phyloP scores from a whole-genome alignment of 1,140 invertebrate species.

The Pemphigus obesinymphae region DNA sequence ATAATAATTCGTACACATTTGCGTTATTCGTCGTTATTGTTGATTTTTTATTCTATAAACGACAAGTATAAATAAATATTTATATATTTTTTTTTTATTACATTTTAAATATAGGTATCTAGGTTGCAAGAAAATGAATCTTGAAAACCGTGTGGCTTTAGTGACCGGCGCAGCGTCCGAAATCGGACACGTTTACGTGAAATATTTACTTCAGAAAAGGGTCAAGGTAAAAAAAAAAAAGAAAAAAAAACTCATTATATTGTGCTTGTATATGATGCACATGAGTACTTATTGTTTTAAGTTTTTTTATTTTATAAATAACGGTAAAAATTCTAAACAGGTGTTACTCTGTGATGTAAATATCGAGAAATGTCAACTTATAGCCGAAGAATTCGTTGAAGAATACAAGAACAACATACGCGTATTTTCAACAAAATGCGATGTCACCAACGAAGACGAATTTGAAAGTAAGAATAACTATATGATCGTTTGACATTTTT shows the following conservation, averaged over 20 bases:
- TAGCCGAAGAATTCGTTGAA: background rate
- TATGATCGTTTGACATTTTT: too few species aligned
- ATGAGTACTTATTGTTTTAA: too few species aligned
- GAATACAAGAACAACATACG: background rate
- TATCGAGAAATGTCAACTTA: background rate
- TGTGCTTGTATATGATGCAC: too few species aligned
- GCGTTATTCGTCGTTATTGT: too few species aligned
- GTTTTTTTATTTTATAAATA: background rate
- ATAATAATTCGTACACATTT: too few species aligned
- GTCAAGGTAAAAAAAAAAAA: conserved; percentile 11
- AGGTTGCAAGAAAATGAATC: background rate
- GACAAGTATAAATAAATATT: too few species aligned
- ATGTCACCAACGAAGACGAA: conserved; percentile 25
- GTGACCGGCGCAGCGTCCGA: conserved; percentile 1
- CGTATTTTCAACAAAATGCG: conserved; percentile 25
- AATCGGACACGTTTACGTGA: conserved; percentile 9
- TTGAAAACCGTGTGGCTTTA: conserved; percentile 10
- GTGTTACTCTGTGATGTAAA: background rate
- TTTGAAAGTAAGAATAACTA: conserved; percentile 45
- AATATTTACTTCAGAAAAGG: conserved; percentile 28
- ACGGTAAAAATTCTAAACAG: background rate
- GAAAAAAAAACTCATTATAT: background rate
- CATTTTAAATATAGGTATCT: too few species aligned
- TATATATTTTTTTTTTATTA: too few species aligned
- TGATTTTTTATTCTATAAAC: too few species aligned